Conservation (phyloP, 2,113 vertebrate genomes). For the Struthio camelus region DNA sequence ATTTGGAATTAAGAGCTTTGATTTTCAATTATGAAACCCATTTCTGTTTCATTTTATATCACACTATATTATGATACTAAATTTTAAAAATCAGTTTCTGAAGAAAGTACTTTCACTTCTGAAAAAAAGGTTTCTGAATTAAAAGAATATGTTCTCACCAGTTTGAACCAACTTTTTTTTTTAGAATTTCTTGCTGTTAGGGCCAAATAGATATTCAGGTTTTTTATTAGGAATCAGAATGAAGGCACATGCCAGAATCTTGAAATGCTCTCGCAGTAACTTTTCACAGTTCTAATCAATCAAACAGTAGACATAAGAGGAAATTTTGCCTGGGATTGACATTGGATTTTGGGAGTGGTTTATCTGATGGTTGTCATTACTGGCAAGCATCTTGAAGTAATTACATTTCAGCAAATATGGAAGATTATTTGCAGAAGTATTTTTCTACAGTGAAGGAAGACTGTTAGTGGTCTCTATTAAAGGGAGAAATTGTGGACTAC, state of each 20-base stretch:
- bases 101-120: background rate
- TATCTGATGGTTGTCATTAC: background rate
- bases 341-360: background rate
- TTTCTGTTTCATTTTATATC: background rate
- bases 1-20: background rate
- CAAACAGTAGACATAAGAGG: background rate
- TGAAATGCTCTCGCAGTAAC: accelerated
- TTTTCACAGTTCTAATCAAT: background rate
- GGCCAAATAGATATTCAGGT: background rate
- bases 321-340: background rate
- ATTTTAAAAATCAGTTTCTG: background rate
- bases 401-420: background rate
- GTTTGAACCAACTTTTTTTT: background rate
- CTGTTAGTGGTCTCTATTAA: background rate
- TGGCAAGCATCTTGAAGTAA: background rate
- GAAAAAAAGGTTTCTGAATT: background rate
- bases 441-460: background rate
- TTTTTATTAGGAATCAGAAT: background rate
- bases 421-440: background rate
- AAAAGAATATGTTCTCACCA: background rate
- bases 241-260: background rate
- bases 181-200: background rate
- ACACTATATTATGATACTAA: background rate
- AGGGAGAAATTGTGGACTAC: background rate
- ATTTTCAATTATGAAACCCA: background rate